Evolutionary conservation across 2,888 invertebrate species (phyloP).

Genomic region (Acrobasis repandana): DNA sequence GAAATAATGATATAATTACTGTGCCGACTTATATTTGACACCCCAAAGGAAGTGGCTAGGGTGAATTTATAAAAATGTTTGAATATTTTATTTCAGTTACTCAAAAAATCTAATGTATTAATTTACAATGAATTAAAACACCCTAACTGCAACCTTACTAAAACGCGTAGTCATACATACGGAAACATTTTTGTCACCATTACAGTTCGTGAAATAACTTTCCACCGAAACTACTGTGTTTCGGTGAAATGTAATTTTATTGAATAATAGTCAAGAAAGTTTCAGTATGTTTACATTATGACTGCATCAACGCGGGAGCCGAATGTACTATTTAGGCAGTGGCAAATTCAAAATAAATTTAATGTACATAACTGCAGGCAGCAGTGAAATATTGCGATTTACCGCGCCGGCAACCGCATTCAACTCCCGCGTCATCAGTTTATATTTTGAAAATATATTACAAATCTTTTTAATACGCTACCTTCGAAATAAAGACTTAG

Average conservation of each 20-base stretch:
- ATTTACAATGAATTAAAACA: no score
- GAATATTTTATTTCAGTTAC: background rate
- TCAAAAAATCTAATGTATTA: no score
- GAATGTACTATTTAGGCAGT: background rate
- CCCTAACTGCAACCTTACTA: no score
- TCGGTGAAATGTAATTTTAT: no score
- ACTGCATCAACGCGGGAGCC: background rate
- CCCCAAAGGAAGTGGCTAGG: background rate
- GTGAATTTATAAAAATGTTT: background rate
- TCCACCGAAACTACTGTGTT: no score
- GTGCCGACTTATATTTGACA: background rate
- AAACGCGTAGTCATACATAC: no score
- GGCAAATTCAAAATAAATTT: no score
- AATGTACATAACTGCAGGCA: no score
- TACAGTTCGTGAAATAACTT: no score
- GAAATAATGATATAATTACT: background rate
- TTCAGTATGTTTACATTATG: no score
- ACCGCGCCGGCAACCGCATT: background rate
- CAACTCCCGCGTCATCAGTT: background rate
- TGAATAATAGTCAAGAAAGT: no score
- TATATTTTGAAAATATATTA: background rate
- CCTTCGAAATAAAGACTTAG: background rate
- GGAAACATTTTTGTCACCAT: no score
- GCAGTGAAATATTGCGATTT: background rate
- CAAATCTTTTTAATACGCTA: slow-evolving; percentile 7